Conservation (phyloP, 2,113 vertebrate genomes). For the Trinectes maculatus region DNA sequence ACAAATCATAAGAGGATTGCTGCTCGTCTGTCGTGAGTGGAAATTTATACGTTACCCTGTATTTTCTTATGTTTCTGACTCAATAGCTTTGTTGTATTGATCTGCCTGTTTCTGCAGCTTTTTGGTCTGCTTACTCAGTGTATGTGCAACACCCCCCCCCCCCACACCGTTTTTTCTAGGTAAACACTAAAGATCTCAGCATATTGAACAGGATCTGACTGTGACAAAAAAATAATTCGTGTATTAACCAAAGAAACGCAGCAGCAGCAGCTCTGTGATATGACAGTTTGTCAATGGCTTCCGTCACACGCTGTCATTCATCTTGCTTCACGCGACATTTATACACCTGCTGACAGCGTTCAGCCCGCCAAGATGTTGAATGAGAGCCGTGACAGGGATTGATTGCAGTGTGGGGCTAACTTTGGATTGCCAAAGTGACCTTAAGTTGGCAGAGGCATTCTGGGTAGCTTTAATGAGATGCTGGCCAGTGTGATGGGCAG, state of each 20-base stretch:
- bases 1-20: constrained; percentile 24
- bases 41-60: constrained; percentile 31
- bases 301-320: constrained; percentile 26
- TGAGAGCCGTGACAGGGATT: constrained; percentile 27
- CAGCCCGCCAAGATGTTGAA: constrained; percentile 21
- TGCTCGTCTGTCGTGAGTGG: constrained; percentile 23
- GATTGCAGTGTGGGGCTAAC: constrained; percentile 15
- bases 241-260: constrained; percentile 5
- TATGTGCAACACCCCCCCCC: background rate
- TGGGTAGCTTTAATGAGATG: constrained; percentile 58
- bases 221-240: constrained; percentile 28
- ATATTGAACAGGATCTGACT: constrained; percentile 39
- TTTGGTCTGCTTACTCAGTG: constrained; percentile 15
- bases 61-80: constrained; percentile 25
- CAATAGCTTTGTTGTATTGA: constrained; percentile 38
- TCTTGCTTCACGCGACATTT: constrained; percentile 27
- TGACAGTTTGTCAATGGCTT: constrained; percentile 56
- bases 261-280: constrained; percentile 34
- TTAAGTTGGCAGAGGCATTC: constrained; percentile 37
- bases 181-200: constrained; percentile 28
- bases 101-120: constrained; percentile 31
- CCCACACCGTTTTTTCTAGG: constrained; percentile 6
- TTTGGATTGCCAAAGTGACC: constrained; percentile 35
- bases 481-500: constrained; percentile 48
- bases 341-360: constrained; percentile 18